These are phyloP conservation scores for Liparis tanakae DNA, from an alignment of 2,797 vertebrate genomes.

Conservation along the genomic window DNA sequence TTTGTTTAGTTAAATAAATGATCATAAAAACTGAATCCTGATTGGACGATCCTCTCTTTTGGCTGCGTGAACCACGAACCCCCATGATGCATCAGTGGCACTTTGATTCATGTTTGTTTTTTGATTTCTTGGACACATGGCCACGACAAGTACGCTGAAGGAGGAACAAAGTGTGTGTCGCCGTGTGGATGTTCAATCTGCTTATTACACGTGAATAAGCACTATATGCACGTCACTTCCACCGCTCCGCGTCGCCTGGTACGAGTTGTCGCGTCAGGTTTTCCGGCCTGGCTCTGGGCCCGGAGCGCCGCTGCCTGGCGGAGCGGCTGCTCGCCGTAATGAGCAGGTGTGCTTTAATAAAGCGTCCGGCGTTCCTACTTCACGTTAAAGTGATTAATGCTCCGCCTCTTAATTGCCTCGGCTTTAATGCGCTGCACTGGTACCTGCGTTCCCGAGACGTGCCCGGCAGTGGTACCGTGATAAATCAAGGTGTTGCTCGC, in stretches of 20 bases:
- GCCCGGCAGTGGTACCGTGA: background rate
- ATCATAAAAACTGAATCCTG: no score
- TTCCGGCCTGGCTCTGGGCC: no score
- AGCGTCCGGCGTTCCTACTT: constrained; percentile 29
- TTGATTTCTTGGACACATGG: no score
- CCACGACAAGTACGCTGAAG: no score
- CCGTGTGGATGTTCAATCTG: background rate
- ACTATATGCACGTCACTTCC: background rate
- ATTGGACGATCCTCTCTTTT: no score
- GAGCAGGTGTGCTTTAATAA: constrained; percentile 32
- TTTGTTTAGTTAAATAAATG: no score
- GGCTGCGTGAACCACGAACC: no score
- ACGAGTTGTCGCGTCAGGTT: no score
- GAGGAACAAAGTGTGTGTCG: no score
- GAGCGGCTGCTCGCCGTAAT: constrained; percentile 9
- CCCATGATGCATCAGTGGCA: no score
- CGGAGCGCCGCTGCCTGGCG: no score
- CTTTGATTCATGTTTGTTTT: no score
- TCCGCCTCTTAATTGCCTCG: constrained; percentile 29
- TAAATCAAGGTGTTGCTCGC: constrained; percentile 20
- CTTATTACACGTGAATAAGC: background rate
- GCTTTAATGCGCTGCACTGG: constrained; percentile 7
- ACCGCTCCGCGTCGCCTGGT: background rate
- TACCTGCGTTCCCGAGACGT: background rate
- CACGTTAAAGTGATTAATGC: constrained; percentile 27